Evolutionary conservation across 2,797 vertebrate species (phyloP), one percentile per base, ranked within the genome.

Genomic region (Psittacula echo): DNA sequence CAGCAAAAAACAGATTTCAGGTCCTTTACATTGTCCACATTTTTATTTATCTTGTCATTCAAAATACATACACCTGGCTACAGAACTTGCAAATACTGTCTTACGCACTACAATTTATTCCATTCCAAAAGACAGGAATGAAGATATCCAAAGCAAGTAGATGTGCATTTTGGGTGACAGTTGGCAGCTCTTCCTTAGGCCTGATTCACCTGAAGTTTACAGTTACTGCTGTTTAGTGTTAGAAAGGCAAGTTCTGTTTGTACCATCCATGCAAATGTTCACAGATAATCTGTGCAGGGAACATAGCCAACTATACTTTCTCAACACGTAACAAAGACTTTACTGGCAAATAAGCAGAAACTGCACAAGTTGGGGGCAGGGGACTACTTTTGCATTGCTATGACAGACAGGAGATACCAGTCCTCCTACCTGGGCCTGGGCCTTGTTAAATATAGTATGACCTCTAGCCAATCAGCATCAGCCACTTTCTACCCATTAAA

Each of bases 261-360:
- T 24, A 58, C 32, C 22, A 34, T 14, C 42, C 32, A 5, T 34
- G 15, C 30, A 64, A 14, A 0, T 0, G 14, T 11, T 23, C 13
- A 20, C 27, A 23, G 47, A 5, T 32, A 32, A 72, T 32, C 23
- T 34, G 23, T 2, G 1, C 45, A 51, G 51, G 1, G 1, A 66
- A 17, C 22, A 44, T 7, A 24, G 4, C 45, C 10, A 27, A 18
- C 65, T 58, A 1, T 13, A 79, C 11, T 8, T 75, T 44, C 45
- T 0, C 5, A 24, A 56, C 19, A 68, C 15, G 21, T 7, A 85
- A 47, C 30, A 84, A 75, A 75, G 13, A 50, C 48, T 64, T 44
- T 18, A 17, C 24, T 34, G 13, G 47, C 39, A 56, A 45, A 41
- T 61, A 50, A 61, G 29, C 23, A 74, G 53, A 42, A 60, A 37